Evolutionary conservation across 2,797 vertebrate species (phyloP), one percentile per base, ranked within the genome.

Genomic region (Hippoglossus hippoglossus): DNA sequence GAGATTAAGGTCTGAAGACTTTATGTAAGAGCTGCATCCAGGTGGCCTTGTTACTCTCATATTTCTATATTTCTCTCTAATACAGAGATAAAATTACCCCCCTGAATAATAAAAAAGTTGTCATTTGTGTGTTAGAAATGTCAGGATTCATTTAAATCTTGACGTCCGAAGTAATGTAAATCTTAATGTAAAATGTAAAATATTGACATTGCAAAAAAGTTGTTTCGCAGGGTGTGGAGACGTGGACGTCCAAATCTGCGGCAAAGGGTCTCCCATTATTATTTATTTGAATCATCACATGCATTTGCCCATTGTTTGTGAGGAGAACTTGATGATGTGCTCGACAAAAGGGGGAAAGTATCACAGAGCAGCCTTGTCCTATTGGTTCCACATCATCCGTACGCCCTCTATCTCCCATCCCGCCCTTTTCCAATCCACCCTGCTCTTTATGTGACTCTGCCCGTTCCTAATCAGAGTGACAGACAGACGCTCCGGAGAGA

Each of bases 391-490:
- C 84, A 89, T 91, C 87, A 87, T 87, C 79, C 41, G 67, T 85
- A 79, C 83, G 87, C 84, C 76, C 82, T 83, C 77, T 75, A 87
- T 90, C 83, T 86, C 80, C 83, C 79, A 83, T 86, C 86, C 89
- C 91, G 85, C 87, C 63, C 85, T 91, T 89, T 86, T 87, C 88
- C 75, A 87, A 6, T 86, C 80, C 87, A 64, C 82, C 78, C 75
- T n/a, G 18, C 68, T 85, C 91, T 92, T 91, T 89, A 89, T 90
- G 84, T 74, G 87, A 80, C 82, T 77, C 81, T 71, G 80, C 78
- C 89, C 92, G 90, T 94, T 78, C 86, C 90, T 93, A 94, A 94
- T 94, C 86, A 75, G 80, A 89, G 73, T 94, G 92, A 94, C 93
- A 94, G 92, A 92, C 92, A 94, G 93, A 94, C 93, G 92, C 93